phyloP scores from a whole-genome alignment of 2,113 vertebrate species.

The Passer montanus region DNA sequence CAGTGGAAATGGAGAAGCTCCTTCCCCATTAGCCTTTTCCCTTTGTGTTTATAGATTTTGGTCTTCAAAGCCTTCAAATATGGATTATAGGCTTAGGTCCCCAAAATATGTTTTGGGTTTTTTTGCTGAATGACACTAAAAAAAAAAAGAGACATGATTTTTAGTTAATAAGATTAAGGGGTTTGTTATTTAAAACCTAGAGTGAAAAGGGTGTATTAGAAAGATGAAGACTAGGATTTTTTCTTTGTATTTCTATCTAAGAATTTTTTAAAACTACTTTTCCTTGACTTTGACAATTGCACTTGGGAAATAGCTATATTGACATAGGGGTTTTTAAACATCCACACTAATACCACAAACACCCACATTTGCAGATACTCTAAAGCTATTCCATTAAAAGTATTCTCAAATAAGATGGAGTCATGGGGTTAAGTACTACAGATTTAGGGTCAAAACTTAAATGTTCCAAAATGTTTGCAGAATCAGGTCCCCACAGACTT shows the following conservation, averaged over 20 bases:
- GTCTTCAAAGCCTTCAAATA: constrained; percentile 5
- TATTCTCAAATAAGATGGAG: background rate
- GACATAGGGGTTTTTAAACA: background rate
- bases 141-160: background rate
- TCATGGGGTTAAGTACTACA: background rate
- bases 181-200: background rate
- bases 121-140: background rate
- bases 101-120: background rate
- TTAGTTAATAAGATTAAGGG: background rate
- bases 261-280: background rate
- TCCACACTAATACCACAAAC: background rate
- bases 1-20: background rate
- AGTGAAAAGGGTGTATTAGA: background rate
- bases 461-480: background rate
- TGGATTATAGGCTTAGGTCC: background rate
- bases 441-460: background rate
- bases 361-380: background rate
- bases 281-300: background rate
- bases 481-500: background rate
- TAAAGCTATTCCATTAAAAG: background rate
- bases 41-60: background rate
- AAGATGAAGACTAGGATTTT: background rate
- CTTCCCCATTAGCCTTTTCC: constrained; percentile 14
- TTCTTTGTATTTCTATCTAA: background rate
- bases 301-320: background rate